Conservation (phyloP, 2,113 vertebrate species). For the Tenrec ecaudatus region DNA sequence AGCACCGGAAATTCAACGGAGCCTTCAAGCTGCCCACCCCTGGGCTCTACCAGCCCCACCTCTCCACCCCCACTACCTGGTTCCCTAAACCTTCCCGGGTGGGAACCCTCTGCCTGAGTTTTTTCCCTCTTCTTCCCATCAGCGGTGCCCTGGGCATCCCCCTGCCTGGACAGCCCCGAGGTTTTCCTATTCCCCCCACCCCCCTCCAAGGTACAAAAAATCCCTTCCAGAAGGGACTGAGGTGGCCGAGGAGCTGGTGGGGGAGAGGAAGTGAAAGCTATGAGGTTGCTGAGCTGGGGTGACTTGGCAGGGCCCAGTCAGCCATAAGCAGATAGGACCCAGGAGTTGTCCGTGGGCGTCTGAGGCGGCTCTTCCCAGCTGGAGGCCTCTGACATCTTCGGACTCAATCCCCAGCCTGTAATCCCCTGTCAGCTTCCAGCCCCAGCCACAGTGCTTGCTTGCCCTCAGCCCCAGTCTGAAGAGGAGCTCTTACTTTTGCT, state of each 20-base stretch:
- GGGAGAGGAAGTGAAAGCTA: slow-evolving; percentile 73
- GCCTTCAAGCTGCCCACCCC: not conserved
- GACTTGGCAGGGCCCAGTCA: not conserved
- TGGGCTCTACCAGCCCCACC: too few relatives aligned
- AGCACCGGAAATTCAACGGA: not conserved
- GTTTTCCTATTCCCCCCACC: slow-evolving; percentile 5
- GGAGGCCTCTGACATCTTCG: not conserved
- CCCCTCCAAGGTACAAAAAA: slow-evolving; percentile 19
- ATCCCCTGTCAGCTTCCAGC: not conserved
- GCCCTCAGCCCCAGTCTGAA: not conserved
- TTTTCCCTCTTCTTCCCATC: slow-evolving; percentile 28
- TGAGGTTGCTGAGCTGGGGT: not conserved
- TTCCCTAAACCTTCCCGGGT: not conserved
- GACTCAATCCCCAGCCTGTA: not conserved
- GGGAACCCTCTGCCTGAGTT: not conserved
- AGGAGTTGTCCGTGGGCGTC: not conserved
- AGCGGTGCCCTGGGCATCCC: slow-evolving; percentile 32
- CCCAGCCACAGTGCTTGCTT: not conserved
- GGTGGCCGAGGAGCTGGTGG: not conserved
- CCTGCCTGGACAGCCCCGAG: slow-evolving; percentile 63
- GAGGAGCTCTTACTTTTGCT: not conserved
- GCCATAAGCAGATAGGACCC: not conserved
- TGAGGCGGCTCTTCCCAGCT: not conserved
- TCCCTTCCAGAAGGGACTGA: slow-evolving; percentile 51
- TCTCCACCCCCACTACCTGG: too few relatives aligned